phyloP scores from a whole-genome alignment of 2,797 vertebrate species.

The Malacoctenus gilli region DNA sequence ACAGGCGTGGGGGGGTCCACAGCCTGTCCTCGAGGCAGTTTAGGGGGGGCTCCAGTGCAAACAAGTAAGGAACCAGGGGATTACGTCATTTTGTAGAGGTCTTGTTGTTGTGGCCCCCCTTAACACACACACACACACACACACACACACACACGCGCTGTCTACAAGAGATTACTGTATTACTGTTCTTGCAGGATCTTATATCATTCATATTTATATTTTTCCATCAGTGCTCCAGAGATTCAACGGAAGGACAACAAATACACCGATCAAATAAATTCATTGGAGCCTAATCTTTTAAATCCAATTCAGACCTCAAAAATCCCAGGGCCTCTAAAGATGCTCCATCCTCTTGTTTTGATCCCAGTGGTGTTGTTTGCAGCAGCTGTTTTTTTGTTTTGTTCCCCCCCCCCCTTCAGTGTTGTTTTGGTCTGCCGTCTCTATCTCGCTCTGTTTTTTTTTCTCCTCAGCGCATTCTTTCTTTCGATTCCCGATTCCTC shows the following conservation, averaged over 20 bases:
- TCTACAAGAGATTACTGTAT: constrained; percentile 38
- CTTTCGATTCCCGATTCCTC: no score
- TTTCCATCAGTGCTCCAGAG: no score
- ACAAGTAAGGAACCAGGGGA: no score
- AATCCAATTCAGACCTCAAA: constrained; percentile 74
- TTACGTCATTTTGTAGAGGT: constrained; percentile 51
- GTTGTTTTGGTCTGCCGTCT: constrained; percentile 69
- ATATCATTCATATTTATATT: neutral
- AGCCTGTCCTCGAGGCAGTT: no score
- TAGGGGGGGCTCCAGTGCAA: no score
- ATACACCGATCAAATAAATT: constrained; percentile 69
- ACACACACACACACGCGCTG: constrained; percentile 9
- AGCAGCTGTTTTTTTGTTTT: constrained; percentile 58
- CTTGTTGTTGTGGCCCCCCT: constrained; percentile 47
- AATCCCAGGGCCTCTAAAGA: constrained; percentile 65
- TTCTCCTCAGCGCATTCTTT: neutral
- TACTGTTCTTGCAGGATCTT: constrained; percentile 37
- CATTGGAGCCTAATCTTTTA: constrained; percentile 79
- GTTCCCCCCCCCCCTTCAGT: neutral
- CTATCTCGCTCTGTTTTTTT: constrained; percentile 33
- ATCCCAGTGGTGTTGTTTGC: constrained; percentile 68
- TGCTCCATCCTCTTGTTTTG: constrained; percentile 76
- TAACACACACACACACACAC: no score
- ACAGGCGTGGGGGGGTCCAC: no score
- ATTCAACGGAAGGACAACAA: constrained; percentile 40